Evolutionary conservation across 2,888 invertebrate genomes (phyloP).

Genomic region (Sisyra nigra): DNA sequence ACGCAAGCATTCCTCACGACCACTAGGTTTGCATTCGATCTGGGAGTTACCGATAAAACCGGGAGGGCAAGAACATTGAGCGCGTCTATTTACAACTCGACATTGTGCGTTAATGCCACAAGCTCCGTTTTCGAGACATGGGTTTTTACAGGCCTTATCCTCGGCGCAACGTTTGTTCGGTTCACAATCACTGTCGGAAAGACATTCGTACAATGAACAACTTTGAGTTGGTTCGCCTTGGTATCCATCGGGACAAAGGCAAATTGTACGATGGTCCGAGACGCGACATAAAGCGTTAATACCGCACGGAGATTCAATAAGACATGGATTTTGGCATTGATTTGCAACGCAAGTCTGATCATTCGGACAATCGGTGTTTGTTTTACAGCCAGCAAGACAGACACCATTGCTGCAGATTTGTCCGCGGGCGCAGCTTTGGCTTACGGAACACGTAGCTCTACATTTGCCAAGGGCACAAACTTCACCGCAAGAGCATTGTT

Average conservation of each 20-base stretch:
- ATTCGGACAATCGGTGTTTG: conserved; percentile 61
- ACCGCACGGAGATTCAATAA: conserved; percentile 52
- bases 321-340: conserved; percentile 56
- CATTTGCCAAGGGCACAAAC: conserved; percentile 58
- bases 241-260: conserved; percentile 74
- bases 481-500: conserved; percentile 71
- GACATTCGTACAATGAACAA: conserved; percentile 64
- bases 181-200: conserved; percentile 59
- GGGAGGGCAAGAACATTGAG: conserved; percentile 63
- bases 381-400: conserved; percentile 66
- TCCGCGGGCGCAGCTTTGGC: conserved; percentile 53
- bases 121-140: conserved; percentile 56
- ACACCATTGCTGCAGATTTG: conserved; percentile 57
- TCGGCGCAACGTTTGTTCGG: conserved; percentile 55
- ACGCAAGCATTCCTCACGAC: conserved; percentile 54
- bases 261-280: conserved; percentile 66
- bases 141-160: conserved; percentile 62
- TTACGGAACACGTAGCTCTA: conserved; percentile 49
- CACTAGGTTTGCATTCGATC: conserved; percentile 49
- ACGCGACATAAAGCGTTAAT: conserved; percentile 64
- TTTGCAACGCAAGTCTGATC: conserved; percentile 55
- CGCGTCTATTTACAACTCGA: conserved; percentile 54
- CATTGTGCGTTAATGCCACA: conserved; percentile 80
- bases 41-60: conserved; percentile 56
- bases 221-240: conserved; percentile 64